phyloP scores from a whole-genome alignment of 2,888 invertebrate genomes.

The Limnephilus marmoratus region DNA sequence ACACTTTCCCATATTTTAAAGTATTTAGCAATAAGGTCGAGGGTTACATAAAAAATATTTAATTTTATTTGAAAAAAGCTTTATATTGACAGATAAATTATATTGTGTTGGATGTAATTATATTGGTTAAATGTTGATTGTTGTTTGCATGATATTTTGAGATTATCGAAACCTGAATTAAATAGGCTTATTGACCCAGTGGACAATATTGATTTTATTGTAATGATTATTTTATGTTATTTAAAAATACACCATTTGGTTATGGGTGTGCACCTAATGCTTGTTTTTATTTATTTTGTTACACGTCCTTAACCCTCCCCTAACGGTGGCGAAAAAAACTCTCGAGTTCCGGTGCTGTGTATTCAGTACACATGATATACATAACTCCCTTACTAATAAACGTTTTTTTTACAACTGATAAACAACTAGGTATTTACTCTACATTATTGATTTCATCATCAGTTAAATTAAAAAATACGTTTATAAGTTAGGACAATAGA shows the following conservation, averaged over 20 bases:
- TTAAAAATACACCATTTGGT: slow-evolving; percentile 18
- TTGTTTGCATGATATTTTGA: not conserved
- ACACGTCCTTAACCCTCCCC: not conserved
- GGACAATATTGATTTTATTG: not conserved
- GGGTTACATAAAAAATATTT: not conserved
- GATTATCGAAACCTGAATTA: not conserved
- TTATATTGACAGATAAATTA: not conserved
- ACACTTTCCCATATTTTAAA: not conserved
- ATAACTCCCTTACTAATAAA: too few relatives aligned
- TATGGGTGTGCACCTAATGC: slow-evolving; percentile 47
- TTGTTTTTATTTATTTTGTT: slow-evolving; percentile 8
- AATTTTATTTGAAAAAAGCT: not conserved
- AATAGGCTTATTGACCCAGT: not conserved
- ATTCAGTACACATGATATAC: too few relatives aligned
- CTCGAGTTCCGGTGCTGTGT: too few relatives aligned
- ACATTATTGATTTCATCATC: too few relatives aligned
- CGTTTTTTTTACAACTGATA: too few relatives aligned
- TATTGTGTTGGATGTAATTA: not conserved
- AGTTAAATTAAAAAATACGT: too few relatives aligned
- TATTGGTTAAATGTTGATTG: not conserved
- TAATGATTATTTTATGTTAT: not conserved
- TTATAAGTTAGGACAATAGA: too few relatives aligned
- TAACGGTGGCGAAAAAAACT: too few relatives aligned
- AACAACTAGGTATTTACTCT: too few relatives aligned
- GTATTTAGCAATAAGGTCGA: not conserved